Base-by-base conservation (phyloP, 2,888 invertebrate genomes). In the Stictocephala bisonia region DNA sequence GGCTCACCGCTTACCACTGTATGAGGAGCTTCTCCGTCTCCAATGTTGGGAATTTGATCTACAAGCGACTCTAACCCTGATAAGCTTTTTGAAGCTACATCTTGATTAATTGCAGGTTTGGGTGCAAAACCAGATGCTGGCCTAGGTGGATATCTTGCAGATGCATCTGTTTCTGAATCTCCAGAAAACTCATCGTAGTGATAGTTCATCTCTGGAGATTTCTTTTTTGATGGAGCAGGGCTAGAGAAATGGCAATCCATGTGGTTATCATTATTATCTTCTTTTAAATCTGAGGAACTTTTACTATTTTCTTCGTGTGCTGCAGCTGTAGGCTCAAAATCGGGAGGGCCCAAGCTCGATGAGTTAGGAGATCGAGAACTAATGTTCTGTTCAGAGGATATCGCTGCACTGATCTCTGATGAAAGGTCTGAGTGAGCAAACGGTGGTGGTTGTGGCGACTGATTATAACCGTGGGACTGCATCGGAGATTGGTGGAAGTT, bases 1-100 rank as follows among this genome's bases (percentile, higher is more conserved):
- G 79, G 75, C 67, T 81, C 81, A 50, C 76, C 79, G 24, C 80
- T 80, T 35, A 79, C 79, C 0, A 80, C 81, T 6, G 79, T 78
- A 31, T 82, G 81, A 1, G 81, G 79, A 31, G 78, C 79, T 24
- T 88, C 90, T 4, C 91, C 91, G 80, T 94, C 94, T 71, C 92
- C 90, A 84, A 94, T 93, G 80, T 93, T 92, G 66, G 95, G 95
- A 84, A 95, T 95, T 87, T 95, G 95, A 86, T 95, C 95, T 77
- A 95, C 95, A 58, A 95, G 87, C 48, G 94, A 95, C 84, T 95
- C 95, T 56, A 95, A 86, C 20, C 95, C 95, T 18, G 94, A 94
- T 58, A 94, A 86, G 80, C 93, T 93, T 83, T 94, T 94, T 27
- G 93, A 91, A n/a, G 94, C 90, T 35, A 94, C 92, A 85, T 94